Conservation (phyloP, 2,797 vertebrate genomes). For the Propithecus perrieri region DNA sequence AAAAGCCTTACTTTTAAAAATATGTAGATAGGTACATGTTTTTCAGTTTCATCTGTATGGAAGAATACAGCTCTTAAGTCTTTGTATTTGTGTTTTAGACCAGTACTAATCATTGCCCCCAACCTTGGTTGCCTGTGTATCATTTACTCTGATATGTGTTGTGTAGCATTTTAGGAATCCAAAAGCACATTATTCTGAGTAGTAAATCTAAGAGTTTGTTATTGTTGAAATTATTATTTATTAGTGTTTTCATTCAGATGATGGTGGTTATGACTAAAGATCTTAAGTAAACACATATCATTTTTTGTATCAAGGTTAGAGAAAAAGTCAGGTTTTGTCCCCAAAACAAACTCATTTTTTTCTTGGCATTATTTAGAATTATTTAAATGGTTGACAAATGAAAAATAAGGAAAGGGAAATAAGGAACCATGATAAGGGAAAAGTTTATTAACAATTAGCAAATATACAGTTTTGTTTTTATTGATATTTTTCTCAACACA, state of each 20-base stretch:
- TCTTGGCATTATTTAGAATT: constrained; percentile 23
- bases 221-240: background rate
- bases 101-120: background rate
- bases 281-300: background rate
- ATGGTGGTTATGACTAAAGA: background rate
- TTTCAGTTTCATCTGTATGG: constrained; percentile 1
- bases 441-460: background rate
- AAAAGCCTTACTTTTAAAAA: background rate
- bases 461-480: background rate
- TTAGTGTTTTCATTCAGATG: constrained; percentile 10
- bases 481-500: background rate
- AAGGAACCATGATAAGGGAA: background rate
- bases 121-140: background rate
- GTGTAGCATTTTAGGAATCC: background rate
- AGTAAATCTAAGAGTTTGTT: background rate
- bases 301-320: constrained; percentile 19
- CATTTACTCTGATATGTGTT: background rate
- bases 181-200: background rate
- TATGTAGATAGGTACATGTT: background rate
- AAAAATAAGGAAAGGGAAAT: constrained; percentile 9
- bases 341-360: background rate
- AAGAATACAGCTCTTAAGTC: background rate
- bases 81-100: background rate
- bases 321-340: background rate
- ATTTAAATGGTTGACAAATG: background rate